These are phyloP conservation scores for Lithosia quadra DNA, from an alignment of 2,888 invertebrate species.

Conservation along the genomic window DNA sequence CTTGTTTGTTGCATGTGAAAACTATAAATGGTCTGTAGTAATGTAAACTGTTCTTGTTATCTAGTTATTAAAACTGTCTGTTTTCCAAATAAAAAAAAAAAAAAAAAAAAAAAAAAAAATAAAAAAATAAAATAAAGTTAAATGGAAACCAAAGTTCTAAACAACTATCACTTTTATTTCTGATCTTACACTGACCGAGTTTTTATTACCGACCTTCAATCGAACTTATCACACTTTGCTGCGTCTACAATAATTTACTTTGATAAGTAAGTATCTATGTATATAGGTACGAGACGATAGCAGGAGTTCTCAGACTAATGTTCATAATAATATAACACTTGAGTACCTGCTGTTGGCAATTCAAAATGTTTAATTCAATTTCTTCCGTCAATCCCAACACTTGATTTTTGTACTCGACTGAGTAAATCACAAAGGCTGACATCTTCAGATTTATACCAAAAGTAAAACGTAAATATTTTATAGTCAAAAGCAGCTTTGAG, in stretches of 20 bases:
- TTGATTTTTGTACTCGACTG: constrained; percentile 50
- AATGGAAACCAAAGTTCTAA: neutral
- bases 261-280: too few species aligned
- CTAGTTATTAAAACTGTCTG: too few species aligned
- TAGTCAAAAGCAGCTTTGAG: constrained; percentile 60
- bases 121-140: too few species aligned
- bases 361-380: constrained; percentile 19
- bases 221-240: neutral
- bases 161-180: neutral
- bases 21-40: too few species aligned
- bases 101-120: too few species aligned
- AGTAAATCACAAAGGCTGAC: constrained; percentile 58
- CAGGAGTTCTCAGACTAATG: too few species aligned
- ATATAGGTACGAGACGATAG: neutral
- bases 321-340: neutral
- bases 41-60: too few species aligned
- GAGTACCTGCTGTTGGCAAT: neutral
- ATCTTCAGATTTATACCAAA: constrained; percentile 54
- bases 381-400: constrained; percentile 45
- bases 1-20: too few species aligned
- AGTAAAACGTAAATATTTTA: constrained; percentile 61
- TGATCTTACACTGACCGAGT: neutral
- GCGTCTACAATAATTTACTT: neutral
- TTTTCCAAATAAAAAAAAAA: too few species aligned
- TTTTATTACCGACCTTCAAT: neutral